Base-by-base conservation (phyloP, 1,140 invertebrate genomes). In the Zeugodacus cucurbitae region DNA sequence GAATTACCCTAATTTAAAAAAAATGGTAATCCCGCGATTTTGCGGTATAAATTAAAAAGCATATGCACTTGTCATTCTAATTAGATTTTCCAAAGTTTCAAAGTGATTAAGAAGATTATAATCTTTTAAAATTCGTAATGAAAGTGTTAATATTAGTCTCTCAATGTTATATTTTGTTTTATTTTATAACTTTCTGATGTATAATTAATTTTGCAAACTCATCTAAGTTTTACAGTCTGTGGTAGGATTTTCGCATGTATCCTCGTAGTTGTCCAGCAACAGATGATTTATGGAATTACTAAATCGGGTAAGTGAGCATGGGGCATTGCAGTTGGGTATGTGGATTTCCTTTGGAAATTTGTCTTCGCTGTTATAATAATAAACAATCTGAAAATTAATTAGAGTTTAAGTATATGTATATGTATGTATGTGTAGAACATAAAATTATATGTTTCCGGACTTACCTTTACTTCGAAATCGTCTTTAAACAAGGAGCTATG, bases 201-300 rank as follows among this genome's bases (percentile, higher is more conserved):
- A 20, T 48, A 48, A 48, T 48, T 48, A 48, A 48, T 62, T 62
- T 62, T 62, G 58, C 58, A n/a, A 62, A 7, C 10, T 2, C n/a
- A 8, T 74, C 90, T 41, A 91, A 32, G 74, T 90, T 87, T 93
- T 93, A 88, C 92, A 93, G 14, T 93, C 92, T 14, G 90, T 62
- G 41, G 88, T 34, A 26, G 90, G 90, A 91, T 93, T 93, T 82
- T 93, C 90, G 89, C 95, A 95, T 88, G 95, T 95, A 57, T 93
- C 89, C 57, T 94, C 94, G 92, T 95, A 95, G 89, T 95, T 91
- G 37, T 91, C 88, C 34, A 95, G 93, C 44, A 95, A 90, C 3
- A 95, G 90, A n/a, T 93, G 87, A 48, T 94, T 90, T 88, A 94
- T 93, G 0, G 93, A 88, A 10, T 91, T 89, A 20, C 90, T 91